Conservation (phyloP, 2,888 invertebrate species). For the Torymus aiolomorphi region DNA sequence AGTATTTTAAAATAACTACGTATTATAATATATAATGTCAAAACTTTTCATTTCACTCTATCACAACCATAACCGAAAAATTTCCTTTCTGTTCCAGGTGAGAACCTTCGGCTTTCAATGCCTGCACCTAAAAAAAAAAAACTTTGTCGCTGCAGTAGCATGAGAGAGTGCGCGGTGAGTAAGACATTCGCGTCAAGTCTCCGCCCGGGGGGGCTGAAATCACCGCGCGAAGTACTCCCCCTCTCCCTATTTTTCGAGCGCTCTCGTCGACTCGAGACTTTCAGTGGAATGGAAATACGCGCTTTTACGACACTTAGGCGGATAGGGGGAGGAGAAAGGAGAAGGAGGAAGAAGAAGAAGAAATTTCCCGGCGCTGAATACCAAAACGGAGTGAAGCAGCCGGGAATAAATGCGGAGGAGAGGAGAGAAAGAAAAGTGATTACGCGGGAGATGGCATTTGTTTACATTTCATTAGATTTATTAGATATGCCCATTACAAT, state of each 20-base stretch:
- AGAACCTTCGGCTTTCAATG: conserved; percentile 5
- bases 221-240: conserved; percentile 8
- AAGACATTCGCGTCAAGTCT: conserved; percentile 37
- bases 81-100: conserved; percentile 35
- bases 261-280: conserved; percentile 17
- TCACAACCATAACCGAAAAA: too few relatives aligned
- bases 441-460: not conserved
- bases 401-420: not conserved
- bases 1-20: too few relatives aligned
- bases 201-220: conserved; percentile 31
- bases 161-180: conserved; percentile 20
- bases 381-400: not conserved
- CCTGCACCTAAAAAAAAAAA: too few relatives aligned
- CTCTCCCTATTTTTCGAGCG: not conserved
- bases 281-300: conserved; percentile 42
- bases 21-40: too few relatives aligned
- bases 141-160: too few relatives aligned
- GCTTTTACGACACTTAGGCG: conserved; percentile 43
- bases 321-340: not conserved
- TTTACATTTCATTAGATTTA: conserved; percentile 25
- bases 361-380: not conserved
- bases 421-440: not conserved
- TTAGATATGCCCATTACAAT: not conserved
- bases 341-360: not conserved
- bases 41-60: too few relatives aligned